phyloP scores from a whole-genome alignment of 1,140 invertebrate genomes.

The Eupristina koningsbergeri region DNA sequence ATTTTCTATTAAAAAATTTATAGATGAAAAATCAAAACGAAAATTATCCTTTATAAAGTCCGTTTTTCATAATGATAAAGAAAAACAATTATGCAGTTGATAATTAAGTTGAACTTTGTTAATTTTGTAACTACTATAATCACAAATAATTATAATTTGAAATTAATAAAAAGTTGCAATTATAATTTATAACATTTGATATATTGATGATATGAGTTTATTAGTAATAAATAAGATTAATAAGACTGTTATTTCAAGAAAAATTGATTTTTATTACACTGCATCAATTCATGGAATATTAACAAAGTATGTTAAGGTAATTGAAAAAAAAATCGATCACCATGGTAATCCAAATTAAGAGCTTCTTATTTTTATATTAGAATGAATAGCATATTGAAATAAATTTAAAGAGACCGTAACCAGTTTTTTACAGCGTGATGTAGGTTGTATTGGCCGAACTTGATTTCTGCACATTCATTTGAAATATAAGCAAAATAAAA shows the following conservation, averaged over 20 bases:
- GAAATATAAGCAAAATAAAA: not conserved
- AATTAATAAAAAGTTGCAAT: not conserved
- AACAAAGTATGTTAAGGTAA: not conserved
- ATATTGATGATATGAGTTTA: not conserved
- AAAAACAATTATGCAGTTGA: too few species aligned
- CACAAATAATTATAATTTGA: not conserved
- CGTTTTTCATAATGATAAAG: too few species aligned
- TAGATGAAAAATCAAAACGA: too few species aligned
- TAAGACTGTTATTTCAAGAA: not conserved
- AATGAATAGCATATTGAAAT: not conserved
- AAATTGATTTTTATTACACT: not conserved
- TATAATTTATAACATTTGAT: not conserved
- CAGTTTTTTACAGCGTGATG: not conserved
- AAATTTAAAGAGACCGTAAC: not conserved
- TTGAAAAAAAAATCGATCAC: not conserved
- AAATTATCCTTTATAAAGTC: too few species aligned
- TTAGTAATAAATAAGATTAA: constrained; percentile 15
- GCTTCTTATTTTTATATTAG: not conserved
- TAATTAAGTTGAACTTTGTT: not conserved
- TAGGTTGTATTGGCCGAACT: not conserved
- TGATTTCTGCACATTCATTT: not conserved
- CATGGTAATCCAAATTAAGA: not conserved
- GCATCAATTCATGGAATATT: not conserved
- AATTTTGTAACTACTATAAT: not conserved
- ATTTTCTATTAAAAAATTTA: too few species aligned